Base-by-base conservation (phyloP, 2,888 invertebrate species). In the Melinaea menophilus region DNA sequence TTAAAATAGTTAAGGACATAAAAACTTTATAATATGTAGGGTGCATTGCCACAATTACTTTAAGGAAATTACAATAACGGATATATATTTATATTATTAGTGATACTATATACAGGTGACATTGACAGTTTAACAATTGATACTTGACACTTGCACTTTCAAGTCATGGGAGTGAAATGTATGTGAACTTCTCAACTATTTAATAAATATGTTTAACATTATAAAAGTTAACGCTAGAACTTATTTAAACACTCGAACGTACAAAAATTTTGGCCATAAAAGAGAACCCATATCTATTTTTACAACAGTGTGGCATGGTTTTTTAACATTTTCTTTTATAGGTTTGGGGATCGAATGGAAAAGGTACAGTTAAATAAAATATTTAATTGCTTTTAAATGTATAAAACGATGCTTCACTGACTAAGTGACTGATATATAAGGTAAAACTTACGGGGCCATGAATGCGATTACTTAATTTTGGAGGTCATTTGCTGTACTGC, bases 261-360 rank as follows among this genome's bases (percentile, higher is more conserved):
- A 77, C 61, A 90, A 89, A 79, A 88, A 90, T 72, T 90, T 90
- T 75, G 90, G 90, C 0, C 90, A 90, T 66, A 87, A 87, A 77
- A 77, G 81, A 60, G 73, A 86, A 71, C 83, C 84, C 4, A 73
- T 78, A 59, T 79, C 89, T 5, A 2, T 58, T 4, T 62, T 86
- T 34, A 89, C 90, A 22, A 73, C 80, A 13, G 33, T 88, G 12
- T 90, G 90, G 90, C 89, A 88, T 66, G 90, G 87, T 64, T 86
- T 84, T 71, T 71, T 90, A 67, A 90, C 90, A 5, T 82, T 83
- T 58, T 73, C 81, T 1, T 88, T 90, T 69, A 81, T 88, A 48
- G 88, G 88, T 65, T 67, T 84, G 59, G 77, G 75, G 47, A 65
- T 90, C 45, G 77, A 89, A 64, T 90, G 88, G 88, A 76, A 88